A percentile compares a stretch with the other conserved stretches of the same genome.
Evolutionary conservation across 2,888 invertebrate species (phyloP).

Genomic region (Standfussiana lucernea): DNA sequence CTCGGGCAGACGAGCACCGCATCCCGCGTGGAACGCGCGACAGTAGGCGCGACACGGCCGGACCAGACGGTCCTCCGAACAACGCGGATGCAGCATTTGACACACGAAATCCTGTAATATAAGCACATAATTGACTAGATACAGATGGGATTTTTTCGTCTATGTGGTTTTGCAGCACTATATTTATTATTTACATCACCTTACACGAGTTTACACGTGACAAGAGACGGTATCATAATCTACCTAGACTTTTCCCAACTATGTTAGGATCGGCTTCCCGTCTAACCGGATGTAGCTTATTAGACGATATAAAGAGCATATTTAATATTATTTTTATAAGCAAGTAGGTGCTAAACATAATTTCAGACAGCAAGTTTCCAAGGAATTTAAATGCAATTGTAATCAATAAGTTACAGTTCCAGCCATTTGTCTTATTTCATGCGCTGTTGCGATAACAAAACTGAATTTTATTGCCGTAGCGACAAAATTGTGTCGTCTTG

Average conservation of each 20-base stretch:
- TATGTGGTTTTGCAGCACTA: not conserved
- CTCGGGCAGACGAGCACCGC: slow-evolving; percentile 94
- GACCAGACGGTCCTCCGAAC: slow-evolving; percentile 91
- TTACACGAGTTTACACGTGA: not conserved
- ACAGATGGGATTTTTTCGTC: not conserved
- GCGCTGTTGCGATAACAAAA: slow-evolving; percentile 31
- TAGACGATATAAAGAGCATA: too few relatives aligned
- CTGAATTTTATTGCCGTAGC: slow-evolving; percentile 15
- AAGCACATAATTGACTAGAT: not conserved
- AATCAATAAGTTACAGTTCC: slow-evolving; percentile 54
- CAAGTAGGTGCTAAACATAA: slow-evolving; percentile 3
- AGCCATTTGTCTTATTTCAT: slow-evolving; percentile 48
- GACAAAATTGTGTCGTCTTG: not conserved
- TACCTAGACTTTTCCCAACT: too few relatives aligned
- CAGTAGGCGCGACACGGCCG: slow-evolving; percentile 96
- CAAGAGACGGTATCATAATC: not conserved
- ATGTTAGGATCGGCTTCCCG: too few relatives aligned
- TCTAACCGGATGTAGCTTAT: too few relatives aligned
- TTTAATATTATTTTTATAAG: too few relatives aligned
- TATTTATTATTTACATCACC: not conserved
- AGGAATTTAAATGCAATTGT: slow-evolving; percentile 32
- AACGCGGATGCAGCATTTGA: slow-evolving; percentile 95
- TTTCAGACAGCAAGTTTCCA: not conserved
- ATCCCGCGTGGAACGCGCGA: slow-evolving; percentile 95
- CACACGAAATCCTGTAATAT: slow-evolving; percentile 94